Percentiles rank a stretch among this genome's conserved stretches.
Evolutionary conservation across 2,888 invertebrate species (phyloP).

Genomic region (Odontomyia ornata): DNA sequence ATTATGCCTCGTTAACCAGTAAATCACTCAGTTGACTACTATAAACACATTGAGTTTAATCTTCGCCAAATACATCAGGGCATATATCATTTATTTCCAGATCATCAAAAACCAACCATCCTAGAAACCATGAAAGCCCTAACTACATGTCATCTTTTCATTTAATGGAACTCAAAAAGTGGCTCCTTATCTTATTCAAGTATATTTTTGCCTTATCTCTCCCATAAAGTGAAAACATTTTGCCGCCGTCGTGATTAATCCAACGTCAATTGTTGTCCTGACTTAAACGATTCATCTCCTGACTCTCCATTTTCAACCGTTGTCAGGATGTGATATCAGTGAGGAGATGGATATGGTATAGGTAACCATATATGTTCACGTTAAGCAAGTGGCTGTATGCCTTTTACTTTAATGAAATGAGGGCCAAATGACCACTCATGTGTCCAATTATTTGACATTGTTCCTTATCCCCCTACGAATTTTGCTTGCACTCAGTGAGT

Average conservation of each 20-base stretch:
- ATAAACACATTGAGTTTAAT: neutral
- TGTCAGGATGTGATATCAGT: neutral
- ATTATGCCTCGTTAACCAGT: too few relatives aligned
- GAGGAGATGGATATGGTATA: neutral
- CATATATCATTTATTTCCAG: conserved; percentile 35
- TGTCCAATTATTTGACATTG: conserved; percentile 55
- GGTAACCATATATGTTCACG: conserved; percentile 25
- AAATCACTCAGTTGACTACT: too few relatives aligned
- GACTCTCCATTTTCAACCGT: neutral
- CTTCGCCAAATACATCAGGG: conserved; percentile 18
- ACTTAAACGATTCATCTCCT: conserved; percentile 30
- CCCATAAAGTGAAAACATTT: conserved; percentile 42
- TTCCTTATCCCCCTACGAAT: conserved; percentile 46
- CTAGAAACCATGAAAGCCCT: conserved; percentile 18
- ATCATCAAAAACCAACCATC: conserved; percentile 40
- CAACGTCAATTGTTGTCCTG: conserved; percentile 39
- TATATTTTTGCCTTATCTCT: conserved; percentile 26
- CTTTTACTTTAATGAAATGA: conserved; percentile 47
- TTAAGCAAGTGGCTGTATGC: conserved; percentile 29
- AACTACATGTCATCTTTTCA: conserved; percentile 34
- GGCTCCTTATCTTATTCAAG: conserved; percentile 37
- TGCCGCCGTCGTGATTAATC: conserved; percentile 43
- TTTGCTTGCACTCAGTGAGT: neutral
- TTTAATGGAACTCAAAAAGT: conserved; percentile 37
- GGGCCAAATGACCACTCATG: conserved; percentile 55